Evolutionary conservation across 2,113 vertebrate species (phyloP).

Genomic region (Suncus etruscus): DNA sequence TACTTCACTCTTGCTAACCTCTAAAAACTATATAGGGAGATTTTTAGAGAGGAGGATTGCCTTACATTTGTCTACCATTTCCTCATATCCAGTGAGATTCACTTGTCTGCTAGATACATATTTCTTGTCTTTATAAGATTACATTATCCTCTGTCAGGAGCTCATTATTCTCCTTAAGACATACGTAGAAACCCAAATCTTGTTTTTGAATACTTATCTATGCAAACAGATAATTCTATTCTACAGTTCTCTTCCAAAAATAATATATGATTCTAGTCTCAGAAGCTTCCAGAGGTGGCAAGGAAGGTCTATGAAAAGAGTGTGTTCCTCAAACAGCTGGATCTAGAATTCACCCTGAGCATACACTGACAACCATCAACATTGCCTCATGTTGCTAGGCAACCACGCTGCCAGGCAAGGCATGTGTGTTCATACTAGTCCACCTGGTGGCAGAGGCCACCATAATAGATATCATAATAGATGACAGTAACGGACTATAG

Average conservation of each 20-base stretch:
- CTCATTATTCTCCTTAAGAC: slow-evolving; percentile 64
- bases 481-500: not conserved
- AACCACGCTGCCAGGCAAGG: slow-evolving; percentile 55
- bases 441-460: not conserved
- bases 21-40: slow-evolving; percentile 2
- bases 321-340: not conserved
- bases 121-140: slow-evolving; percentile 63
- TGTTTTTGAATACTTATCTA: slow-evolving; percentile 70
- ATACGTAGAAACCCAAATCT: slow-evolving; percentile 71
- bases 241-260: slow-evolving; percentile 42
- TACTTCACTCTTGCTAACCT: slow-evolving; percentile 33
- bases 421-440: not conserved
- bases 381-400: slow-evolving; percentile 70
- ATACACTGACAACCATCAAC: slow-evolving; percentile 31
- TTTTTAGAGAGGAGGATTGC: not conserved
- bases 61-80: slow-evolving; percentile 55
- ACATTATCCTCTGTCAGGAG: slow-evolving; percentile 57
- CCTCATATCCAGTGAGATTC: slow-evolving; percentile 44
- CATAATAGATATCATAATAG: not conserved
- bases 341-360: slow-evolving; percentile 1
- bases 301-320: not conserved
- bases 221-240: slow-evolving; percentile 62
- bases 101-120: slow-evolving; percentile 43
- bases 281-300: slow-evolving; percentile 34
- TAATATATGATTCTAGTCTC: slow-evolving; percentile 25